Evolutionary conservation across 2,797 vertebrate species (phyloP).

Genomic region (Urocyon cinereoargenteus): DNA sequence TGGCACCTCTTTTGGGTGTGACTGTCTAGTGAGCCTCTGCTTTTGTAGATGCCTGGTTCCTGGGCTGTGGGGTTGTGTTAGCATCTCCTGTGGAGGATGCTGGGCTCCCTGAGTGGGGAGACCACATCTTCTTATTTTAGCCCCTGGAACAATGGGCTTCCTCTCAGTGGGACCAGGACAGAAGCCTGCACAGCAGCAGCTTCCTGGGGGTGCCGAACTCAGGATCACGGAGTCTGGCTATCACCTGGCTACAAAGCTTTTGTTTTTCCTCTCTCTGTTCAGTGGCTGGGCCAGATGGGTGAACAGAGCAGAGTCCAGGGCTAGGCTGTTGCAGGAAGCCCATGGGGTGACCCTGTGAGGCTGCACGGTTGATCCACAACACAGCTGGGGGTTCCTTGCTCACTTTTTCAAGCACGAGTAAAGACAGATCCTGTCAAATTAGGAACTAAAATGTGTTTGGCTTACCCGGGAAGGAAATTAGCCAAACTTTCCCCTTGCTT

Average conservation of each 20-base stretch:
- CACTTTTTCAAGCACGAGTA: slow-evolving; percentile 6
- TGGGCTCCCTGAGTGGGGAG: not conserved
- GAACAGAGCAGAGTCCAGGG: not conserved
- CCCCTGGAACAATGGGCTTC: not conserved
- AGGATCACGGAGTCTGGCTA: not conserved
- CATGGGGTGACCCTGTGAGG: slow-evolving; percentile 21
- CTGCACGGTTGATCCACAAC: slow-evolving; percentile 45
- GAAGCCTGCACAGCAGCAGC: not conserved
- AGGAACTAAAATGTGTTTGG: not conserved
- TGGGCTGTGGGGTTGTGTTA: not conserved
- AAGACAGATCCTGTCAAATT: not conserved
- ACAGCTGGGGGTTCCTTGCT: slow-evolving; percentile 51
- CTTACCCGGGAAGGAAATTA: not conserved
- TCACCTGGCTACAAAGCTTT: too few relatives aligned
- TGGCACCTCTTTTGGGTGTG: not conserved
- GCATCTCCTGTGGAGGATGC: not conserved
- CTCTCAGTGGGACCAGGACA: not conserved
- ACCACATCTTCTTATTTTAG: not conserved
- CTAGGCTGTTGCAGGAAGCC: not conserved
- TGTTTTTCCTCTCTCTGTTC: not conserved
- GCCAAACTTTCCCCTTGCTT: slow-evolving; percentile 17
- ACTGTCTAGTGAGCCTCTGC: not conserved
- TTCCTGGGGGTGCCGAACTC: not conserved
- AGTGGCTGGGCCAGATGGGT: not conserved
- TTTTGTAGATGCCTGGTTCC: not conserved